Evolutionary conservation across 2,888 invertebrate species (phyloP).

Genomic region (Bombylius major): DNA sequence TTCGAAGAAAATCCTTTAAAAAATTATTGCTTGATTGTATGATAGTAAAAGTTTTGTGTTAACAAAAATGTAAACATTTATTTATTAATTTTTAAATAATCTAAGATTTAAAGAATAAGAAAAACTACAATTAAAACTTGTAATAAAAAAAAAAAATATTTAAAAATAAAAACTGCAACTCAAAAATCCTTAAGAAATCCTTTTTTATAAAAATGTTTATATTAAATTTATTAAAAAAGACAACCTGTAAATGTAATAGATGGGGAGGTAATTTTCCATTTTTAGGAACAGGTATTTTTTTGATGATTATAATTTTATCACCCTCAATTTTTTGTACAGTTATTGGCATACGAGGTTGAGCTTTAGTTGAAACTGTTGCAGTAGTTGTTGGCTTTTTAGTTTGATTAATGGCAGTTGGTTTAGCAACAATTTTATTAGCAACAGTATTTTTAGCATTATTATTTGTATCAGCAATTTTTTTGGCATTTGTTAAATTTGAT

Average conservation of each 20-base stretch:
- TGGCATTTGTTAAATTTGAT: not conserved
- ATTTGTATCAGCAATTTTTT: not conserved
- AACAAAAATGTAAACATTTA: too few relatives aligned
- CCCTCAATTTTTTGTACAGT: slow-evolving; percentile 36
- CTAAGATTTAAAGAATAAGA: too few relatives aligned
- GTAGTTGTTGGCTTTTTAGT: slow-evolving; percentile 12
- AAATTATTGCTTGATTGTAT: too few relatives aligned
- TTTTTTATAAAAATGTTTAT: not conserved
- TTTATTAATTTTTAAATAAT: too few relatives aligned
- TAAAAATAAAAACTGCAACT: not conserved
- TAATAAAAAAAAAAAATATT: not conserved
- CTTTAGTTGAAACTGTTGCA: slow-evolving; percentile 15
- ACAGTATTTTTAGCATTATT: not conserved
- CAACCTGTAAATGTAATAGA: not conserved
- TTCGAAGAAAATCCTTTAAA: too few relatives aligned
- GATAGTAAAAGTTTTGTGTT: too few relatives aligned
- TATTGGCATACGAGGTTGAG: slow-evolving; percentile 31
- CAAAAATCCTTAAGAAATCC: not conserved
- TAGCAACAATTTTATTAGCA: not conserved
- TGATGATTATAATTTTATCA: slow-evolving; percentile 37
- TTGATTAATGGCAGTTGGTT: not conserved
- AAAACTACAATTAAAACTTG: not conserved
- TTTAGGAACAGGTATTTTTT: slow-evolving; percentile 35
- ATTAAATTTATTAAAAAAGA: not conserved
- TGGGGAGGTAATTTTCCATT: slow-evolving; percentile 35